phyloP scores from a whole-genome alignment of 2,113 vertebrate species.

The Rostratula benghalensis region DNA sequence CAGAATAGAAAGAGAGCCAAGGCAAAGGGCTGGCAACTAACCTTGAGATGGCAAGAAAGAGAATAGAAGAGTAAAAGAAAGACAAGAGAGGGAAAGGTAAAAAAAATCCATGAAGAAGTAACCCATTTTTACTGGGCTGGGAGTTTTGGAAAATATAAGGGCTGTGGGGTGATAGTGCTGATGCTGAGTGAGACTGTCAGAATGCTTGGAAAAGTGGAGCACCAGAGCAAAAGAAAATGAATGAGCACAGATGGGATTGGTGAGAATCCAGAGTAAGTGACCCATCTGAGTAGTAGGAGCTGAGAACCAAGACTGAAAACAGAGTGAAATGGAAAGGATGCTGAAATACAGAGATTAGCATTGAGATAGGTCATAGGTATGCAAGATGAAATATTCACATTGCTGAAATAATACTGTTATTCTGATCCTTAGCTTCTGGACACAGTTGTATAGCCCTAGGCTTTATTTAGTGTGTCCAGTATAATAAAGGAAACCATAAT shows the following conservation, averaged over 20 bases:
- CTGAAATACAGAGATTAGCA: background rate
- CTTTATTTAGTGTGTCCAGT: background rate
- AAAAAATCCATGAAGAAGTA: background rate
- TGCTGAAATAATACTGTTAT: background rate
- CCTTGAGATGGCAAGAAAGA: background rate
- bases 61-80: background rate
- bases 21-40: background rate
- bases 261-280: background rate
- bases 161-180: accelerated
- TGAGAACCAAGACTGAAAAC: background rate
- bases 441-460: background rate
- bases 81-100: background rate
- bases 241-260: background rate
- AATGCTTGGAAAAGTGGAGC: background rate
- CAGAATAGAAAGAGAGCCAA: background rate
- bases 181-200: background rate
- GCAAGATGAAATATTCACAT: background rate
- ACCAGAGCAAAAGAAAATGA: background rate
- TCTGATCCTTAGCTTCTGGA: background rate
- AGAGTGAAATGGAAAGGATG: background rate
- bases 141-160: background rate
- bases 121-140: background rate
- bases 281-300: background rate
- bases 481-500: background rate
- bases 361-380: background rate